phyloP scores from a whole-genome alignment of 2,113 vertebrate species.

The Hemicordylus capensis region DNA sequence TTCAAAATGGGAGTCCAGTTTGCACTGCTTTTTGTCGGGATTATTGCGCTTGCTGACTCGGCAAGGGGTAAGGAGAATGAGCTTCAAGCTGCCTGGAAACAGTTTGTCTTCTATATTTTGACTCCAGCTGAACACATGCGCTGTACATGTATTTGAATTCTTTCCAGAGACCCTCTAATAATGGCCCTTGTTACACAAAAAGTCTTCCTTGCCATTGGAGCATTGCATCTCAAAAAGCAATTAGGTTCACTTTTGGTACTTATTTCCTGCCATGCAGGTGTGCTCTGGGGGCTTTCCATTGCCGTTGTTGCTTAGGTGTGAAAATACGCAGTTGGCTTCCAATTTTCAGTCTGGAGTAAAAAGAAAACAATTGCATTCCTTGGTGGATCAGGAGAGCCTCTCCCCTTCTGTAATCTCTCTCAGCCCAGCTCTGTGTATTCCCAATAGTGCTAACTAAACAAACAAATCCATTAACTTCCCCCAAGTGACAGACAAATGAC shows the following conservation, averaged over 20 bases:
- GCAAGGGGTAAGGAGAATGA: constrained; percentile 80
- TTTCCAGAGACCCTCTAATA: neutral
- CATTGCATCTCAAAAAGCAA: neutral
- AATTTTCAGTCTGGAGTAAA: constrained; percentile 29
- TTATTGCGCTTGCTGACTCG: constrained; percentile 77
- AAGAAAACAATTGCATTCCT: constrained; percentile 66
- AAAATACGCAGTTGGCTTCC: constrained; percentile 48
- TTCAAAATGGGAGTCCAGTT: constrained; percentile 81
- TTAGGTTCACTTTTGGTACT: neutral
- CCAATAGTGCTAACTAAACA: constrained; percentile 67
- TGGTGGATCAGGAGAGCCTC: constrained; percentile 64
- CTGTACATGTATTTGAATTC: accelerated
- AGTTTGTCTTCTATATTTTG: neutral
- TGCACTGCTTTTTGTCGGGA: constrained; percentile 77
- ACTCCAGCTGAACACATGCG: accelerated
- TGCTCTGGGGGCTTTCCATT: neutral
- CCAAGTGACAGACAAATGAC: constrained; percentile 67
- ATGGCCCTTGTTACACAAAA: neutral
- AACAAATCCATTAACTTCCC: constrained; percentile 64
- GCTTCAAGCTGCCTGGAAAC: neutral
- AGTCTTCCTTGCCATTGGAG: neutral
- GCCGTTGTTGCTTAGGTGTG: neutral
- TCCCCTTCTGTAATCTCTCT: constrained; percentile 59
- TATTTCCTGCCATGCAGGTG: neutral
- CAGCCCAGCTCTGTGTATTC: constrained; percentile 54